A percentile compares a stretch with the other conserved stretches of the same genome.
Conservation (phyloP, 2,888 invertebrate species). For the Ypsolopha scabrella region DNA sequence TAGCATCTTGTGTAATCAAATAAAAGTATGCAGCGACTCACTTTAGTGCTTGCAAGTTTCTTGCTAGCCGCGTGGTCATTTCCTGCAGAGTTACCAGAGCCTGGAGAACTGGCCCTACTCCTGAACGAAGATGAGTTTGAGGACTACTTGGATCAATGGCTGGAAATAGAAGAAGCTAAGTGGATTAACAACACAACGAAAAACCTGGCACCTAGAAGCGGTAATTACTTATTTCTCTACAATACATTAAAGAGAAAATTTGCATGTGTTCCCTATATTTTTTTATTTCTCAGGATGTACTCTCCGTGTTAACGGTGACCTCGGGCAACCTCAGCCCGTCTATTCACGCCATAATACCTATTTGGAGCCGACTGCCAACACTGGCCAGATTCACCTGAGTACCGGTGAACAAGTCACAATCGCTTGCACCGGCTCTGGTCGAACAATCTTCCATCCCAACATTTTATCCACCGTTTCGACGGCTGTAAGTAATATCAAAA, state of each 20-base stretch:
- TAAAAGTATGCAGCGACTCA: neutral
- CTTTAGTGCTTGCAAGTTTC: neutral
- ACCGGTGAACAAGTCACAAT: constrained; percentile 36
- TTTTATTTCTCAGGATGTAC: constrained; percentile 36
- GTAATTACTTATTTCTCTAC: too few species aligned
- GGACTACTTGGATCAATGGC: constrained; percentile 54
- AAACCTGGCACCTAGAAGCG: too few species aligned
- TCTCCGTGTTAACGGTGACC: constrained; percentile 55
- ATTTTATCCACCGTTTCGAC: constrained; percentile 23
- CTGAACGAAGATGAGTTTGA: constrained; percentile 58
- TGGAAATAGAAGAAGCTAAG: constrained; percentile 33
- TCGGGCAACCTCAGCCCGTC: constrained; percentile 71
- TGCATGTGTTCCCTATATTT: neutral
- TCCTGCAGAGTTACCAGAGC: constrained; percentile 26
- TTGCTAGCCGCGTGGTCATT: neutral
- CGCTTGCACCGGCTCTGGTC: constrained; percentile 41
- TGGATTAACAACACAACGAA: constrained; percentile 9
- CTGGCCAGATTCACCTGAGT: constrained; percentile 33
- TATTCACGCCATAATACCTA: constrained; percentile 53
- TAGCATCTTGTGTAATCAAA: too few species aligned
- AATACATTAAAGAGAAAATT: neutral
- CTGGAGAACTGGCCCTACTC: constrained; percentile 38
- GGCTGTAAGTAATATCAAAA: constrained; percentile 26
- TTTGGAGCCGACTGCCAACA: constrained; percentile 34
- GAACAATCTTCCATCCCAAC: constrained; percentile 38